phyloP scores from a whole-genome alignment of 2,888 invertebrate species.

The Diabrotica balteata region DNA sequence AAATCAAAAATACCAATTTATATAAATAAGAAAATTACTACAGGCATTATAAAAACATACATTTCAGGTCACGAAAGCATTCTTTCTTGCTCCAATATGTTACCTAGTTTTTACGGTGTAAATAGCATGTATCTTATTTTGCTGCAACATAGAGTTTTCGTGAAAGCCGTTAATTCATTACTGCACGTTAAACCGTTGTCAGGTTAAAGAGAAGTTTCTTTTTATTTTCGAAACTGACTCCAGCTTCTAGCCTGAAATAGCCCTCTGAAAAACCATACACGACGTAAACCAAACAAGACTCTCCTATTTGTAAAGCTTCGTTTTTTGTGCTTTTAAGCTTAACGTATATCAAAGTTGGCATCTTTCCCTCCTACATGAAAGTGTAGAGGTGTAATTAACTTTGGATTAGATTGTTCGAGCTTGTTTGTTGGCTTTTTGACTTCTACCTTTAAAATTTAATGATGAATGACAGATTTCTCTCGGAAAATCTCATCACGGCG shows the following conservation, averaged over 20 bases:
- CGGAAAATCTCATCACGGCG: constrained; percentile 7
- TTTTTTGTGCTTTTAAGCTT: constrained; percentile 16
- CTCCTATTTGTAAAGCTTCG: constrained; percentile 9
- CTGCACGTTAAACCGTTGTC: constrained; percentile 6
- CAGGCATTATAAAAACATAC: too few species aligned
- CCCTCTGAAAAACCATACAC: constrained; percentile 8
- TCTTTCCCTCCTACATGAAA: constrained; percentile 16
- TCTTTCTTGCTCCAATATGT: too few species aligned
- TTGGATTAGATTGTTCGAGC: constrained; percentile 24
- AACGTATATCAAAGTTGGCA: constrained; percentile 13
- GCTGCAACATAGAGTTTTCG: too few species aligned
- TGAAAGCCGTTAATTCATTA: constrained; percentile 12
- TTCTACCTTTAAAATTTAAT: constrained; percentile 20
- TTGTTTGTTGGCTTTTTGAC: constrained; percentile 24
- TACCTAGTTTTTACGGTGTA: too few species aligned
- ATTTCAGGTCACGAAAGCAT: too few species aligned
- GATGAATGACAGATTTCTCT: constrained; percentile 21
- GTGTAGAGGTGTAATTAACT: constrained; percentile 24
- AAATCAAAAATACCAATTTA: too few species aligned
- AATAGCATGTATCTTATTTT: too few species aligned
- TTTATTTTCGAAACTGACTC: constrained; percentile 8
- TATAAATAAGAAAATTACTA: too few species aligned
- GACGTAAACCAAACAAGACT: constrained; percentile 8
- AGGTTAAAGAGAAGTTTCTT: constrained; percentile 14
- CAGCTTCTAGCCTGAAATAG: constrained; percentile 13